phyloP scores from a whole-genome alignment of 2,888 invertebrate species.

The Drosophila mercatorum region DNA sequence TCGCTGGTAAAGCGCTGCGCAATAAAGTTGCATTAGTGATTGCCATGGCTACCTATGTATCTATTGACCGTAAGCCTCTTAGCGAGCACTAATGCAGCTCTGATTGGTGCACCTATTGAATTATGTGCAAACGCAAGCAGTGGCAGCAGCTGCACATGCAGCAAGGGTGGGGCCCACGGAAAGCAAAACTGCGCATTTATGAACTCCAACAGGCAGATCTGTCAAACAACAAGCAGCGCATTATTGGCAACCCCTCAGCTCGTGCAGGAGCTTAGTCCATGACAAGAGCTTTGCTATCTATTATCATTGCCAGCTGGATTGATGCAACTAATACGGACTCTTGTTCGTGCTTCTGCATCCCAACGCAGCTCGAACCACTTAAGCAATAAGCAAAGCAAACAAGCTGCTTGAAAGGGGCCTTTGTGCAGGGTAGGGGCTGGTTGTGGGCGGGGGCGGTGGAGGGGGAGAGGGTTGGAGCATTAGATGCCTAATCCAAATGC shows the following conservation, averaged over 20 bases:
- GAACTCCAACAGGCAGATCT: slow-evolving; percentile 11
- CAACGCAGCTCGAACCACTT: slow-evolving; percentile 61
- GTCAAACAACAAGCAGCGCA: slow-evolving; percentile 29
- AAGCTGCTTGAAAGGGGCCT: slow-evolving; percentile 5
- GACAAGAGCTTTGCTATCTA: slow-evolving; percentile 12
- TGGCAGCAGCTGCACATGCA: background rate
- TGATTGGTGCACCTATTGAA: slow-evolving; percentile 15
- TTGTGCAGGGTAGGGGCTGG: background rate
- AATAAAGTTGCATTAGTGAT: slow-evolving; percentile 3
- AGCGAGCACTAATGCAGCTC: background rate
- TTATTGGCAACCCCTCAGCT: slow-evolving; percentile 38
- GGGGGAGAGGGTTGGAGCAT: slow-evolving; percentile 18
- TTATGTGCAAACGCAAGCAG: slow-evolving; percentile 1
- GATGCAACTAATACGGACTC: background rate
- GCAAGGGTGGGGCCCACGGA: background rate
- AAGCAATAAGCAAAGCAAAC: slow-evolving; percentile 49
- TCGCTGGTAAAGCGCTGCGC: slow-evolving; percentile 1
- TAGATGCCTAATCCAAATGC: slow-evolving; percentile 20
- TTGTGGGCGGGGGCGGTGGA: background rate
- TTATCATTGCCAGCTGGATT: slow-evolving; percentile 24
- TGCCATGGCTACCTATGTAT: slow-evolving; percentile 13
- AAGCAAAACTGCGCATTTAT: slow-evolving; percentile 6
- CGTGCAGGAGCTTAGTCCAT: background rate
- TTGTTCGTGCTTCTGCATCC: slow-evolving; percentile 39
- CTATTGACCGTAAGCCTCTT: slow-evolving; percentile 8